Conservation (phyloP, 2,888 invertebrate genomes). For the Tenthredo amoena region DNA sequence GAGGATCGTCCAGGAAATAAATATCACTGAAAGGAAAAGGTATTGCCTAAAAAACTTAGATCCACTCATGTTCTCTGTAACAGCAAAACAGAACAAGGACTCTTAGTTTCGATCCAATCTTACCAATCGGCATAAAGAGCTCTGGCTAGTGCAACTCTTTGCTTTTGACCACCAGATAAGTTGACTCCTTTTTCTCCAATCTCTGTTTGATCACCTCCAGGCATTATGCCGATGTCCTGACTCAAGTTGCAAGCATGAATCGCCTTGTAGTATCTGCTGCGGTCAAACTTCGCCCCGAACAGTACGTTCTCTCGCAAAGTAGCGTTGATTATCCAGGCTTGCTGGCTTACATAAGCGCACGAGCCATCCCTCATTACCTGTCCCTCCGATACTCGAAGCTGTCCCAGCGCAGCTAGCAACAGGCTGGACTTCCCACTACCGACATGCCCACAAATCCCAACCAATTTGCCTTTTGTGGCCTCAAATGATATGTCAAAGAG, state of each 20-base stretch:
- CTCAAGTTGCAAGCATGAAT: constrained; percentile 80
- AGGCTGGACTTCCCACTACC: constrained; percentile 82
- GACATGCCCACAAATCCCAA: constrained; percentile 81
- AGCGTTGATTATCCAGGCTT: constrained; percentile 83
- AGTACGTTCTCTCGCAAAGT: constrained; percentile 83
- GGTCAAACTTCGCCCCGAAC: constrained; percentile 81
- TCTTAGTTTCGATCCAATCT: background rate
- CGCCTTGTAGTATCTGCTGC: constrained; percentile 80
- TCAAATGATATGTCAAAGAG: constrained; percentile 71
- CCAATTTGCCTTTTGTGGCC: constrained; percentile 77
- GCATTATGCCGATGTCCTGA: constrained; percentile 80
- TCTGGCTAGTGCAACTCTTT: constrained; percentile 80
- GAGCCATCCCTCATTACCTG: constrained; percentile 78
- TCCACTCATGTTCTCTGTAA: background rate
- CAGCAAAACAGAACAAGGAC: background rate
- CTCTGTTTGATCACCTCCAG: constrained; percentile 82
- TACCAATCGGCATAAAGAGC: constrained; percentile 79
- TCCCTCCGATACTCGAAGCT: constrained; percentile 77
- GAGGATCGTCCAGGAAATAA: constrained; percentile 81
- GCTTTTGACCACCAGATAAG: constrained; percentile 81
- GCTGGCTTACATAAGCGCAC: constrained; percentile 80
- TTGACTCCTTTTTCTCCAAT: constrained; percentile 81
- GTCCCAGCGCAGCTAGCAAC: constrained; percentile 80
- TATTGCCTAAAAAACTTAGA: background rate
- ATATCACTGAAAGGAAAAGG: constrained; percentile 77